Base-by-base conservation (phyloP, 2,113 vertebrate genomes). In the Gavialis gangeticus region DNA sequence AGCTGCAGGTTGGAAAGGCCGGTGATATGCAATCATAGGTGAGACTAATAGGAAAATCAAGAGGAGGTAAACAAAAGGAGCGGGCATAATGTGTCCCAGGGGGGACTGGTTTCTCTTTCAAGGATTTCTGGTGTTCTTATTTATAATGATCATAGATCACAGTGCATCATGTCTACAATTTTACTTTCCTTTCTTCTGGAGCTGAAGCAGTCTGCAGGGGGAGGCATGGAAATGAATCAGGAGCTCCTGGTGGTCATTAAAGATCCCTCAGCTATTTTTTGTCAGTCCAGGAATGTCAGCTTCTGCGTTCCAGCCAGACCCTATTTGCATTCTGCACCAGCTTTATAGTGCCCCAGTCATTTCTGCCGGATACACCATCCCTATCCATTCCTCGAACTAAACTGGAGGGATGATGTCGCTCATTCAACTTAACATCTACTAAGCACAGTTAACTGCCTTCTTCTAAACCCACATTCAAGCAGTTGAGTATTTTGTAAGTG, bases 121-220 rank as follows among this genome's bases (percentile, higher is more conserved):
- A 94, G 59, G 30, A 79, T 93, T 94, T 93, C 89, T 94, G 66
- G 22, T 87, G 16, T 94, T 95, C 75, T 88, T 88, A 82, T 59
- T 89, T 94, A 75, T 71, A 96, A 94, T 90, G 46, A 94, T 81
- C 82, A 75, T 7, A 95, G 62, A 96, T 96, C 83, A 95, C 62
- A 95, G 63, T 46, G 64, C 5, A 79, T 64, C 59, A 87, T 56
- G 54, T 92, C 85, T 93, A 90, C 77, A 91, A 73, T 94, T 96
- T 91, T 11, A 75, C 83, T 91, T 96, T 11, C 12, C 25, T 75
- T 94, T 91, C 82, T 87, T 84, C 60, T 88, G 37, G 60, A 81
- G 37, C 17, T 63, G 37, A 19, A 75, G 28, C n/a, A 75, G 28
- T 63, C 59, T 88, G 63, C 28, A 87, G 75, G 9, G 55, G 89